phyloP scores from a whole-genome alignment of 2,888 invertebrate genomes.

The Anthophora plumipes region DNA sequence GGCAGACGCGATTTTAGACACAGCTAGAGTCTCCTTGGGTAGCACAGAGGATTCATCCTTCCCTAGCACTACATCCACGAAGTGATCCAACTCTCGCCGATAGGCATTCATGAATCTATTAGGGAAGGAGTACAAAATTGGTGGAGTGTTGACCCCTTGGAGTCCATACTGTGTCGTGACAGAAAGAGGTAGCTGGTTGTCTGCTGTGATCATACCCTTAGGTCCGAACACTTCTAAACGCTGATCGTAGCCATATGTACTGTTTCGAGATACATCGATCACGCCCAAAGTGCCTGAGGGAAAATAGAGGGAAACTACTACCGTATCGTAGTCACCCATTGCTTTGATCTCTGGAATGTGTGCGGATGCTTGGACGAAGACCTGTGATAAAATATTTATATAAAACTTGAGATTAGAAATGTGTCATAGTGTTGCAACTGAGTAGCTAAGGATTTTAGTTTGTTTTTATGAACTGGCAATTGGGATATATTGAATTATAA shows the following conservation, averaged over 20 bases:
- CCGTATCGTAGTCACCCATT: constrained; percentile 88
- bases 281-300: constrained; percentile 88
- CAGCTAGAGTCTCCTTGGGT: constrained; percentile 86
- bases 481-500: too few relatives aligned
- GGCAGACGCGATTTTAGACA: constrained; percentile 87
- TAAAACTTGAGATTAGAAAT: not conserved
- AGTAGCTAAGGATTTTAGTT: too few relatives aligned
- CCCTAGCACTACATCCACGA: constrained; percentile 87
- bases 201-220: constrained; percentile 86
- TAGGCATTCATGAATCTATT: constrained; percentile 87
- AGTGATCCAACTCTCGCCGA: constrained; percentile 87
- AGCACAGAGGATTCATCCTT: constrained; percentile 83
- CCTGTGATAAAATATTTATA: constrained; percentile 63
- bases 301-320: constrained; percentile 87
- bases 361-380: constrained; percentile 80
- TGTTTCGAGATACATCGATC: constrained; percentile 88
- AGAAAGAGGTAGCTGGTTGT: constrained; percentile 86
- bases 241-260: constrained; percentile 89
- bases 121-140: constrained; percentile 88
- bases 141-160: constrained; percentile 84
- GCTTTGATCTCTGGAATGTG: constrained; percentile 87
- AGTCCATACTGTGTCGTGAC: constrained; percentile 84
- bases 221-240: constrained; percentile 88
- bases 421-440: too few relatives aligned
- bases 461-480: too few relatives aligned